Evolutionary conservation across 2,797 vertebrate species (phyloP), one percentile per base, ranked within the genome.

Genomic region (Platalea minor): DNA sequence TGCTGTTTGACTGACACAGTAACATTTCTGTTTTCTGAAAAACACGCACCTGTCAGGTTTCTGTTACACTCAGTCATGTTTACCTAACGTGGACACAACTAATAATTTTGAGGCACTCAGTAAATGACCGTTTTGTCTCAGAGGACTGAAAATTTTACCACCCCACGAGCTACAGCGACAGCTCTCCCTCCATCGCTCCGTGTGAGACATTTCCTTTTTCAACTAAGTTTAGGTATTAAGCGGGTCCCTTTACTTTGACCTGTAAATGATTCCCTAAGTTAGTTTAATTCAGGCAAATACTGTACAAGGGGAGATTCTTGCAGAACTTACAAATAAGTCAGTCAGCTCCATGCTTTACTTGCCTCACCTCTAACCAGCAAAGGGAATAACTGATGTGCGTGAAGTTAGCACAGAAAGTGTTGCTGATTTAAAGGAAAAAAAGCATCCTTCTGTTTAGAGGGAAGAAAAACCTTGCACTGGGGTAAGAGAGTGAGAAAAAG

Each of bases 1-100:
- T 80, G 57, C 85, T 85, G 39, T 93, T 94, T 87, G 93, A 92
- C 75, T 89, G 89, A 85, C 51, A 79, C 18, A 20, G 61, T 54
- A 91, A 73, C 24, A 12, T 21, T 53, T 35, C 67, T 68, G 51
- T 39, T 60, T 9, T 21, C 60, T 45, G n/a, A 56, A 92, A 97
- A 96, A 86, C 48, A 89, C 1, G 10, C 31, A 78, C 80, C 88
- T 81, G 63, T 78, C 69, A 89, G 79, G 76, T 72, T 93, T 85
- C 81, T 83, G 45, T 68, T 72, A 54, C 37, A 51, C 16, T 60
- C 6, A 15, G 25, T 29, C 63, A 60, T 13, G 11, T 75, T 92
- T 69, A 82, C 67, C 56, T 93, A 76, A 50, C 8, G 29, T 45
- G 87, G 74, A 76, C 0, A 18, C 76, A 92, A 74, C 56, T 60